Conservation (phyloP, 2,888 invertebrate species). For the Cyclophora punctaria region DNA sequence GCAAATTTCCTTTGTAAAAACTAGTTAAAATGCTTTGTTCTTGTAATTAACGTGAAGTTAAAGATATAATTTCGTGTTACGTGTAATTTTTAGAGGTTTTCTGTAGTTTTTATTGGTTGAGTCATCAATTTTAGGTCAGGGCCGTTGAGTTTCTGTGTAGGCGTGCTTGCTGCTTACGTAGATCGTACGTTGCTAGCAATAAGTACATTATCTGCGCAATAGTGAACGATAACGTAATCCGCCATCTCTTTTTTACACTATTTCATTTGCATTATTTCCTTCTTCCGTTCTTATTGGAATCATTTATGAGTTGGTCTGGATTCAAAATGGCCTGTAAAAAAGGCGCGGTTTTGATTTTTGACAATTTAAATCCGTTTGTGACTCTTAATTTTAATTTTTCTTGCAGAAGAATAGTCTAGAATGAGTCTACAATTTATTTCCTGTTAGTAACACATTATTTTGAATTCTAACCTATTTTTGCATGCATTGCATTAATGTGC, state of each 20-base stretch:
- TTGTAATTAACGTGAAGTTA: too few relatives aligned
- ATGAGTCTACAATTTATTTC: too few relatives aligned
- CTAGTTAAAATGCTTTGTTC: too few relatives aligned
- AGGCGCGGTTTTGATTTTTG: too few relatives aligned
- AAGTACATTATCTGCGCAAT: slow-evolving; percentile 27
- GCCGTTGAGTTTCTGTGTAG: slow-evolving; percentile 25
- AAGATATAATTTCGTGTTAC: not conserved
- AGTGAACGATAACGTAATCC: slow-evolving; percentile 15
- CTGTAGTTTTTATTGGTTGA: slow-evolving; percentile 13
- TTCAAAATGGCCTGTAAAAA: too few relatives aligned
- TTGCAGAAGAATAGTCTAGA: too few relatives aligned
- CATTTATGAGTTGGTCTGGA: slow-evolving; percentile 2
- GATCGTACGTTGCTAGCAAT: slow-evolving; percentile 9
- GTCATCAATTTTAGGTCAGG: slow-evolving; percentile 40
- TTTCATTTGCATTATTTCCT: not conserved
- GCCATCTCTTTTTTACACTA: slow-evolving; percentile 20
- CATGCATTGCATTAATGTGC: too few relatives aligned
- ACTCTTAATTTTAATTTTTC: too few relatives aligned
- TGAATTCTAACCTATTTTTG: too few relatives aligned
- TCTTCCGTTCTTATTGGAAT: slow-evolving; percentile 7
- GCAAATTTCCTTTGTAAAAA: too few relatives aligned
- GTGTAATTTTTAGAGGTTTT: not conserved
- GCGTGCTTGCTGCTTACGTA: slow-evolving; percentile 29
- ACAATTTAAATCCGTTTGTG: too few relatives aligned
- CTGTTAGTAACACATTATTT: too few relatives aligned